phyloP scores from a whole-genome alignment of 2,888 invertebrate species.

The Calameuta idolon region DNA sequence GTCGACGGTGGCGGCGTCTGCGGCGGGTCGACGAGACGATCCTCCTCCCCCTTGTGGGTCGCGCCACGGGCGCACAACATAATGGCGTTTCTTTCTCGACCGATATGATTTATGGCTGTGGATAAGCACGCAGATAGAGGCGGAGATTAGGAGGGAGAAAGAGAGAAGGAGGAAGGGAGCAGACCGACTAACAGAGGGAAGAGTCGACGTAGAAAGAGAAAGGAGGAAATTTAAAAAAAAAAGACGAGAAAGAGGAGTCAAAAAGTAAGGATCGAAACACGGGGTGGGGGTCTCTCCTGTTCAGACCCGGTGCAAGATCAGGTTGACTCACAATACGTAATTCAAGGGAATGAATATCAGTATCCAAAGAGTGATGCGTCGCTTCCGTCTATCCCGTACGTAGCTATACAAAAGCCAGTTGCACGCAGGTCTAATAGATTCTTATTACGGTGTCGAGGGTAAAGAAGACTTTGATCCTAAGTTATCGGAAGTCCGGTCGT shows the following conservation, averaged over 20 bases:
- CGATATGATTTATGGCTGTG: slow-evolving; percentile 36
- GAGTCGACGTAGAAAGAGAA: not conserved
- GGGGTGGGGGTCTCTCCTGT: no score
- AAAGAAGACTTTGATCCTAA: not conserved
- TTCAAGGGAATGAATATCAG: not conserved
- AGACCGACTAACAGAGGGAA: not conserved
- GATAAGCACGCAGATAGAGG: slow-evolving; percentile 16
- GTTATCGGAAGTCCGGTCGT: not conserved
- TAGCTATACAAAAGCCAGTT: not conserved
- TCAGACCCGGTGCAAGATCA: not conserved
- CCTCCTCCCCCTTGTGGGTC: not conserved
- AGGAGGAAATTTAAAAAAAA: not conserved
- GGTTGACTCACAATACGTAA: not conserved
- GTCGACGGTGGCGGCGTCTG: not conserved
- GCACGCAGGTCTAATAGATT: not conserved
- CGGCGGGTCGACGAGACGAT: not conserved
- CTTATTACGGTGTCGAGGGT: not conserved
- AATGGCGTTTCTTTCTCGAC: slow-evolving; percentile 18
- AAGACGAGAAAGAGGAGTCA: not conserved
- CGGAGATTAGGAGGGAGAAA: not conserved
- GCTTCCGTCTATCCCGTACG: not conserved
- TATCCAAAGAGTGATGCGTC: not conserved
- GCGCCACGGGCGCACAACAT: slow-evolving; percentile 1
- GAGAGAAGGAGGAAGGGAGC: slow-evolving; percentile 10
- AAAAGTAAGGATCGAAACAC: slow-evolving; percentile 4